Evolutionary conservation across 2,113 vertebrate species (phyloP), one percentile per base, ranked within the genome.

Genomic region (Boulengeromyrus knoepffleri): DNA sequence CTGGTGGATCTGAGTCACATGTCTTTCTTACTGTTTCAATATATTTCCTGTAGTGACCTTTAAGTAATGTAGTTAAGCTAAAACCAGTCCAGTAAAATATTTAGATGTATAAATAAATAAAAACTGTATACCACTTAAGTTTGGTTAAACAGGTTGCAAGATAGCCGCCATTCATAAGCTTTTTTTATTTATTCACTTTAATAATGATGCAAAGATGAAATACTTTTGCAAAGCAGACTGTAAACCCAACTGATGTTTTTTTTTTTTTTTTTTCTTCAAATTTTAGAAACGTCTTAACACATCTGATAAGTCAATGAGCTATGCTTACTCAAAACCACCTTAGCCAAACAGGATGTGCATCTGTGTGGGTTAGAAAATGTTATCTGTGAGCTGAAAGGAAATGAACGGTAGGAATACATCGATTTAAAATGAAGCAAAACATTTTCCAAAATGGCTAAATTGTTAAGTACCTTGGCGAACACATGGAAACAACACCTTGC

Each of bases 301-400:
- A 62, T 88, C 36, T n/a, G 87, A 88, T 88, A 88, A 88, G 42
- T 56, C 24, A 8, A 88, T 87, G 50, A 52, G 50, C 85, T 36
- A 10, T 87, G 53, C 27, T 88, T 42, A 88, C 52, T 62, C 12
- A 62, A 88, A 88, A 88, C 52, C 87, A 58, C 52, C 13, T 27
- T 62, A 62, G 50, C 70, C 70, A 36, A 89, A 89, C 91, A 92
- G 92, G 92, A 93, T 92, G 89, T 88, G 31, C 85, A 84, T 90
- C 46, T 84, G 52, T 58, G 46, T 56, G 66, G 88, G 58, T 39
- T 87, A 89, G 70, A 91, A 90, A 84, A 91, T 89, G 90, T 88
- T 90, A 88, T 90, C 91, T 9, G 47, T 24, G 53, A 62, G 42
- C 87, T 62, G 36, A 62, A 45, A 62, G 12, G 19, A 45, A 66